Evolutionary conservation across 2,113 vertebrate genomes (phyloP).

Genomic region (Lethenteron reissneri): DNA sequence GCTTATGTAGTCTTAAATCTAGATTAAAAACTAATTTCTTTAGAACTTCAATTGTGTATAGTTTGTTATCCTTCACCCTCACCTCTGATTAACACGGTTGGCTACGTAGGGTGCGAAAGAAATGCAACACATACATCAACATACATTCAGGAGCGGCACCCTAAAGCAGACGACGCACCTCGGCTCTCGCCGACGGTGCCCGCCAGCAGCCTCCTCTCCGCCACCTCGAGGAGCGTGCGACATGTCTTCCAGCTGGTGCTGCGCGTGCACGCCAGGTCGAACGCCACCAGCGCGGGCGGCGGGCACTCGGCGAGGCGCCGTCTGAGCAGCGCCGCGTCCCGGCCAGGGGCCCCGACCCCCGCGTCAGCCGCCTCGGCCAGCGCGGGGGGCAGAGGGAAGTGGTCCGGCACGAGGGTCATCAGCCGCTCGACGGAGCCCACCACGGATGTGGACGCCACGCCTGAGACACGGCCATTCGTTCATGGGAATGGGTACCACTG

Average conservation of each 20-base stretch:
- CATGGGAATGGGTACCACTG: neutral
- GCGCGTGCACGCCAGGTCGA: slow-evolving; percentile 80
- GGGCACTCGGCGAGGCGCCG: slow-evolving; percentile 52
- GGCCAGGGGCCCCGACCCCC: no score
- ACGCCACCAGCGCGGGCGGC: slow-evolving; percentile 60
- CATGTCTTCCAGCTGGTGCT: slow-evolving; percentile 84
- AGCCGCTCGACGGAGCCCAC: slow-evolving; percentile 41
- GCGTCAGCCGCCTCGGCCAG: slow-evolving; percentile 23
- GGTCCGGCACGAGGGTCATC: slow-evolving; percentile 45
- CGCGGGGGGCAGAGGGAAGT: slow-evolving; percentile 43
- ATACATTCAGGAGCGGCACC: no score
- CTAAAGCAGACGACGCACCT: slow-evolving; percentile 22
- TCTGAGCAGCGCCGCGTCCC: slow-evolving; percentile 16
- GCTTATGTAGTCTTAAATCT: no score
- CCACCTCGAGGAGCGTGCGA: slow-evolving; percentile 68
- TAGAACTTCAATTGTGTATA: no score
- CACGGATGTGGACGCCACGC: slow-evolving; percentile 89
- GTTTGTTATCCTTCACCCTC: no score
- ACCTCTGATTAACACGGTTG: no score
- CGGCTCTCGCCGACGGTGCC: slow-evolving; percentile 32
- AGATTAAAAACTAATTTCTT: no score
- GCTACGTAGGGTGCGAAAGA: no score
- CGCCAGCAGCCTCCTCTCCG: slow-evolving; percentile 39
- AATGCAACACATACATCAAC: no score
- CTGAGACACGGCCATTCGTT: slow-evolving; percentile 18